phyloP scores from a whole-genome alignment of 2,888 invertebrate species.

The Nomada lathburiana region DNA sequence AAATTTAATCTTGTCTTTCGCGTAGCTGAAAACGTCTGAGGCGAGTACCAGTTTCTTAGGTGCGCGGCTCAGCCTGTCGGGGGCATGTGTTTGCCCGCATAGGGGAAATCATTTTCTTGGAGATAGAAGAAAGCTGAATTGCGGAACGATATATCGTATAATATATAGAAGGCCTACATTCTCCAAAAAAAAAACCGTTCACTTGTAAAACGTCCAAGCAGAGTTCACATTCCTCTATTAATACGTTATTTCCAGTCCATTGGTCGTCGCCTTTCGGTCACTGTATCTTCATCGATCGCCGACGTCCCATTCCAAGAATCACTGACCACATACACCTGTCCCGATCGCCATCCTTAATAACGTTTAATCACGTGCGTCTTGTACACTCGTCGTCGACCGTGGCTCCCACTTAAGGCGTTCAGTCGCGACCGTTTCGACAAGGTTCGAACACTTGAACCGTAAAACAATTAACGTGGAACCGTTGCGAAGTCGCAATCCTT shows the following conservation, averaged over 20 bases:
- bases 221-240: not conserved
- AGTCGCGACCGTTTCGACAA: not conserved
- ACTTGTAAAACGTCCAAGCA: not conserved
- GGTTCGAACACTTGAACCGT: slow-evolving; percentile 48
- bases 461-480: slow-evolving; percentile 61
- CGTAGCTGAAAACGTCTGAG: not conserved
- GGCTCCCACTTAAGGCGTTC: not conserved
- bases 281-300: slow-evolving; percentile 5
- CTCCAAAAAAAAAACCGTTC: not conserved
- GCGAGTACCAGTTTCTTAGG: not conserved
- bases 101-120: not conserved
- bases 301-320: slow-evolving; percentile 29
- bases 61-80: not conserved
- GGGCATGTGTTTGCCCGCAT: not conserved
- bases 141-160: not conserved
- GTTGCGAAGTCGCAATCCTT: slow-evolving; percentile 25
- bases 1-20: not conserved
- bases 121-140: not conserved
- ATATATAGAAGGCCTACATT: not conserved
- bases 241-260: not conserved
- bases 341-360: slow-evolving; percentile 47
- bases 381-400: slow-evolving; percentile 42
- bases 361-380: slow-evolving; percentile 45
- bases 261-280: not conserved
- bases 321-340: slow-evolving; percentile 41